Evolutionary conservation across 2,888 invertebrate genomes (phyloP).

Genomic region (Lasioglossum calceatum): DNA sequence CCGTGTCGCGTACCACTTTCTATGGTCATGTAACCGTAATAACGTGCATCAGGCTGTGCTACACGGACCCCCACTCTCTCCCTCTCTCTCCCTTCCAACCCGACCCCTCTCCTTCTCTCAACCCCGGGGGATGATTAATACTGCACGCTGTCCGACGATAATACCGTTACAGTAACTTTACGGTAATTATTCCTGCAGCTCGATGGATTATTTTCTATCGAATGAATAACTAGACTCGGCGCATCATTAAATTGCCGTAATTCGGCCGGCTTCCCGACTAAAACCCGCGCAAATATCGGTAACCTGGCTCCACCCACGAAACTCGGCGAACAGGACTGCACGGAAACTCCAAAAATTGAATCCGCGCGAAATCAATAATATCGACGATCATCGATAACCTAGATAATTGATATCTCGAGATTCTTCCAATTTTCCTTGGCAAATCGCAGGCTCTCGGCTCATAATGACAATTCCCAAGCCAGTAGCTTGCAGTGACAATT

Average conservation of each 20-base stretch:
- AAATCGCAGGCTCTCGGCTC: not conserved
- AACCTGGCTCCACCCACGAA: not conserved
- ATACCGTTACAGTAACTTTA: slow-evolving; percentile 68
- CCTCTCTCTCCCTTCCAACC: not conserved
- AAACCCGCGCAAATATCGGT: slow-evolving; percentile 27
- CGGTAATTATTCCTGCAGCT: slow-evolving; percentile 63
- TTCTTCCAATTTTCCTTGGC: not conserved
- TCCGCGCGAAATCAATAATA: not conserved
- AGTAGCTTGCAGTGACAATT: too few relatives aligned
- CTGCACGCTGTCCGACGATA: slow-evolving; percentile 54
- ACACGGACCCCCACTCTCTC: slow-evolving; percentile 5
- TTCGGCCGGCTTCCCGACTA: slow-evolving; percentile 32
- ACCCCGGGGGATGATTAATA: slow-evolving; percentile 63
- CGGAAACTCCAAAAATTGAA: not conserved
- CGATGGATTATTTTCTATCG: slow-evolving; percentile 66
- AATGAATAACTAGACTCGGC: slow-evolving; percentile 61
- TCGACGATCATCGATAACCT: not conserved
- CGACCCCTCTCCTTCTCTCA: not conserved
- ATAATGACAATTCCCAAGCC: not conserved
- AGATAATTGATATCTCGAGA: not conserved
- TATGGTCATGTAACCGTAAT: slow-evolving; percentile 61
- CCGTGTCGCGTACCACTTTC: slow-evolving; percentile 56
- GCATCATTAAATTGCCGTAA: slow-evolving; percentile 60
- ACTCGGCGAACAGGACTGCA: not conserved
- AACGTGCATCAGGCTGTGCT: slow-evolving; percentile 51